Conservation (phyloP, 2,888 invertebrate species). For the Brenthis hecate region DNA sequence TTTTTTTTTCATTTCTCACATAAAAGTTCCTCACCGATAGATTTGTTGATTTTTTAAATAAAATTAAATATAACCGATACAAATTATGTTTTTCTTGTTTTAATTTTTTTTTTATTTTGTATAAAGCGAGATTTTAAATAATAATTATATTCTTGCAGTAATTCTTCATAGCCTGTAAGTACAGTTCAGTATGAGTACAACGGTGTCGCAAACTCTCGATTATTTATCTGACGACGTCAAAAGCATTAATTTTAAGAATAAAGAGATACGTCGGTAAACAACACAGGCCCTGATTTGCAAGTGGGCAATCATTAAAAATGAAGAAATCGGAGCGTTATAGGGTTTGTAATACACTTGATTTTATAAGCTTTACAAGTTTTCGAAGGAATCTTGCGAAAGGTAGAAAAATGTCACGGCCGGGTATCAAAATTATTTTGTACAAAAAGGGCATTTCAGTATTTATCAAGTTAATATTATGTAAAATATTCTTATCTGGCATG, state of each 20-base stretch:
- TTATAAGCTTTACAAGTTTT: conserved; percentile 64
- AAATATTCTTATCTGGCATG: conserved; percentile 25
- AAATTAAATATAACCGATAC: too few relatives aligned
- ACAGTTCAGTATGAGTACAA: too few relatives aligned
- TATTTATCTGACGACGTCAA: conserved; percentile 41
- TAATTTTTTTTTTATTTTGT: too few relatives aligned
- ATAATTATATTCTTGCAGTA: too few relatives aligned
- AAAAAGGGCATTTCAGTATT: conserved; percentile 57
- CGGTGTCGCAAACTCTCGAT: conserved; percentile 32
- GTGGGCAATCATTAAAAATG: conserved; percentile 57
- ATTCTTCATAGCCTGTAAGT: too few relatives aligned
- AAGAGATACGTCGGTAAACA: conserved; percentile 20
- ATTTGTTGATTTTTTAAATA: too few relatives aligned
- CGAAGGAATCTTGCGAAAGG: conserved; percentile 58
- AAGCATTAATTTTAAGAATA: conserved; percentile 46
- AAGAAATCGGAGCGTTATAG: conserved; percentile 63
- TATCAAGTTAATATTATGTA: conserved; percentile 31
- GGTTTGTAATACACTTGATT: conserved; percentile 53
- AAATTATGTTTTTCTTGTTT: too few relatives aligned
- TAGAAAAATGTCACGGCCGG: conserved; percentile 71
- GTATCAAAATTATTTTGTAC: conserved; percentile 57
- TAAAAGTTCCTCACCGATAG: too few relatives aligned
- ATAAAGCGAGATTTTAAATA: too few relatives aligned
- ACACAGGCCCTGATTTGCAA: conserved; percentile 35
- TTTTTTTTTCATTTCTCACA: too few relatives aligned